A percentile compares a stretch with the other conserved stretches of the same genome.
Conservation (phyloP, 2,888 invertebrate species). For the Chymomyza fuscimana region DNA sequence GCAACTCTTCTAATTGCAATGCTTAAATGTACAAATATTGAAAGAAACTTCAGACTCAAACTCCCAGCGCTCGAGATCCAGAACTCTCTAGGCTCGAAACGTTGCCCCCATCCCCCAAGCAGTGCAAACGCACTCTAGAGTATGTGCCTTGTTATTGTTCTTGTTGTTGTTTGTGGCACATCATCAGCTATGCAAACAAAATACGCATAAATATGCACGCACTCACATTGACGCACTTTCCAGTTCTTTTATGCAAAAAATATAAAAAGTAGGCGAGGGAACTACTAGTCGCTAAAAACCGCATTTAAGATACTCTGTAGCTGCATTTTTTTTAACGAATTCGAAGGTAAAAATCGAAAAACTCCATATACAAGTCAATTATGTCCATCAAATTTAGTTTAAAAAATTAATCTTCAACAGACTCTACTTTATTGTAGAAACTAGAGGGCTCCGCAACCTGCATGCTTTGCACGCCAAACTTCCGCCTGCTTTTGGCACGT, state of each 20-base stretch:
- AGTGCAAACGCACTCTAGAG: conserved; percentile 15
- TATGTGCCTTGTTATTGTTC: conserved; percentile 23
- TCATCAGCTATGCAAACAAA: conserved; percentile 74
- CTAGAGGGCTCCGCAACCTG: too few species aligned
- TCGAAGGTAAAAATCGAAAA: too few species aligned
- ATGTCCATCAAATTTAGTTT: too few species aligned
- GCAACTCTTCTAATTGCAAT: conserved; percentile 68
- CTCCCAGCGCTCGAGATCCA: conserved; percentile 7
- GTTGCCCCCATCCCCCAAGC: conserved; percentile 23
- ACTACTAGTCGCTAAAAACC: not conserved
- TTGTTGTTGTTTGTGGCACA: conserved; percentile 52
- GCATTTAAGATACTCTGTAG: not conserved
- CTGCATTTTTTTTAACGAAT: not conserved
- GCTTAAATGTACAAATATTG: not conserved
- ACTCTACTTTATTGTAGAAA: too few species aligned
- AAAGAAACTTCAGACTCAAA: conserved; percentile 11
- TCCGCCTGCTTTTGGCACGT: too few species aligned
- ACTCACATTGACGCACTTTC: conserved; percentile 39
- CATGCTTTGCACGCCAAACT: too few species aligned
- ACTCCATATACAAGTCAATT: too few species aligned
- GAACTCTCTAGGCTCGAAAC: not conserved
- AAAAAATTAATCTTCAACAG: too few species aligned
- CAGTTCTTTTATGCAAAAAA: conserved; percentile 50
- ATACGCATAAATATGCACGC: conserved; percentile 75
- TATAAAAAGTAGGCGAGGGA: conserved; percentile 6